These are phyloP conservation scores for Pseudomyrmex cubaensis DNA, from an alignment of 1,140 invertebrate species.

Conservation along the genomic window DNA sequence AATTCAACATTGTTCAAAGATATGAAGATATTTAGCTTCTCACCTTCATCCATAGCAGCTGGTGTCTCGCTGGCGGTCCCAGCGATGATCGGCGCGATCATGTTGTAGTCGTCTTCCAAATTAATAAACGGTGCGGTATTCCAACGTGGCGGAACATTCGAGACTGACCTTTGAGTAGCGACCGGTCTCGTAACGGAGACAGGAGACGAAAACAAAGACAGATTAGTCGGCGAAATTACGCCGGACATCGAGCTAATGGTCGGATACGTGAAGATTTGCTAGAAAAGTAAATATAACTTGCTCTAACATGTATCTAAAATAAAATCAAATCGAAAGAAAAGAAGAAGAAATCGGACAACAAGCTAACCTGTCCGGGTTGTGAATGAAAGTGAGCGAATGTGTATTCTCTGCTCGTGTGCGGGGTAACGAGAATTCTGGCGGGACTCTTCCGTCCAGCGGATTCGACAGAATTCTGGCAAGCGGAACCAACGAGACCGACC, in stretches of 20 bases:
- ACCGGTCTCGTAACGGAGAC: constrained; percentile 90
- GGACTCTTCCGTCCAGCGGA: constrained; percentile 83
- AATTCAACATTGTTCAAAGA: not conserved
- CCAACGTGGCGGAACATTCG: constrained; percentile 92
- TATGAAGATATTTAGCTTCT: not conserved
- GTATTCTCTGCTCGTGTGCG: constrained; percentile 89
- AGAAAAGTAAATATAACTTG: not conserved
- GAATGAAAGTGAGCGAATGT: constrained; percentile 96
- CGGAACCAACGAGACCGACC: constrained; percentile 83
- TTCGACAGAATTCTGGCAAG: constrained; percentile 85
- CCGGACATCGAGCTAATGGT: constrained; percentile 93
- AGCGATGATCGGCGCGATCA: constrained; percentile 87
- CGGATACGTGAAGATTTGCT: constrained; percentile 95
- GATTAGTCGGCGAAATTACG: constrained; percentile 95
- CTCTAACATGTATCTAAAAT: not conserved
- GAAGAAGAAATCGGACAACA: constrained; percentile 33
- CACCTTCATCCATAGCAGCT: constrained; percentile 83
- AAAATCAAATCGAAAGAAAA: constrained; percentile 46
- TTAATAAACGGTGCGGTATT: constrained; percentile 93
- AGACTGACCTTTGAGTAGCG: constrained; percentile 84
- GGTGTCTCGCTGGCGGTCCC: constrained; percentile 83
- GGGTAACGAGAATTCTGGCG: constrained; percentile 83
- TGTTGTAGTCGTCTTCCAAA: constrained; percentile 97
- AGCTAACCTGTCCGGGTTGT: constrained; percentile 93
- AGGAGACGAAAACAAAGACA: constrained; percentile 94